Conservation (phyloP, 1,140 invertebrate genomes). For the Polyergus mexicanus region DNA sequence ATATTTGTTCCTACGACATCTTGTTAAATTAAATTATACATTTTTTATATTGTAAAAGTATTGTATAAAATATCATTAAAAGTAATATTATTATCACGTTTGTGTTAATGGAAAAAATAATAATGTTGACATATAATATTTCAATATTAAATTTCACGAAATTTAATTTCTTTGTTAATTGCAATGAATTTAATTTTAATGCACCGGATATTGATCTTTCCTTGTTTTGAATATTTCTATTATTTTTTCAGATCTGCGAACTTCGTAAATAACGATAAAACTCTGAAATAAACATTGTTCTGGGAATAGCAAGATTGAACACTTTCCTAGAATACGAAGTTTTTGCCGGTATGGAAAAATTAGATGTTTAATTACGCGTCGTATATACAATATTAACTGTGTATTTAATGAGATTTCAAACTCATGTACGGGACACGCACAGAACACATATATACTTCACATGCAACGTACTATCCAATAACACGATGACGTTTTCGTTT, state of each 20-base stretch:
- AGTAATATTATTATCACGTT: too few relatives aligned
- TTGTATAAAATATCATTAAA: too few relatives aligned
- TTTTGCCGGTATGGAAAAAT: constrained; percentile 51
- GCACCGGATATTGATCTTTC: not conserved
- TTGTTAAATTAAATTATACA: too few relatives aligned
- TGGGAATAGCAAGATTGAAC: not conserved
- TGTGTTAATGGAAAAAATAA: too few relatives aligned
- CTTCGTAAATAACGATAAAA: not conserved
- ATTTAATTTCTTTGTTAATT: too few relatives aligned
- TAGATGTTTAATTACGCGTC: constrained; percentile 65
- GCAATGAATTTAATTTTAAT: not conserved
- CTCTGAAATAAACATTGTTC: constrained; percentile 2
- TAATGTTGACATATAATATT: too few relatives aligned
- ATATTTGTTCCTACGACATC: not conserved
- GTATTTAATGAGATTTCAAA: constrained; percentile 69
- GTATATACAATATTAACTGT: constrained; percentile 64
- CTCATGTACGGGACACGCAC: not conserved
- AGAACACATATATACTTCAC: not conserved
- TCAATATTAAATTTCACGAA: too few relatives aligned
- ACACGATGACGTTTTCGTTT: constrained; percentile 12
- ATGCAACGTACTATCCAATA: constrained; percentile 15
- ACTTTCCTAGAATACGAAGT: not conserved
- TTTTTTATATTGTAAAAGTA: too few relatives aligned
- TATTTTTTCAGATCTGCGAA: not conserved
- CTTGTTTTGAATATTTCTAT: not conserved